These are phyloP conservation scores for Xiphophorus hellerii DNA, from an alignment of 2,113 vertebrate species.

Conservation along the genomic window DNA sequence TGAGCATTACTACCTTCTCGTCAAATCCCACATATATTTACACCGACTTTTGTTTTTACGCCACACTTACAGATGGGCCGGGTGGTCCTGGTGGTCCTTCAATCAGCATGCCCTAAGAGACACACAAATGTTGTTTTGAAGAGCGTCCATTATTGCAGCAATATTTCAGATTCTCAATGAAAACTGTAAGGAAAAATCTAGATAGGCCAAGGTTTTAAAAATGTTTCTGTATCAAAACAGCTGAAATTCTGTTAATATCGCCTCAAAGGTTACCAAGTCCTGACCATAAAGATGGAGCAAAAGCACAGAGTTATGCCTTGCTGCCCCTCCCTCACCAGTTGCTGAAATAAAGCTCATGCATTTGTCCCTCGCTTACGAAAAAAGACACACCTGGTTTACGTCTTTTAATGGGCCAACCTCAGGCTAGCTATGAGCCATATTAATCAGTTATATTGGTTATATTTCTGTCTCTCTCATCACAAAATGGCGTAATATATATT, in stretches of 20 bases:
- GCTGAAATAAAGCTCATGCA: not conserved
- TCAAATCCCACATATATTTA: not conserved
- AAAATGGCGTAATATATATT: not conserved
- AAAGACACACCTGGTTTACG: not conserved
- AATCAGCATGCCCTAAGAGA: constrained; percentile 93
- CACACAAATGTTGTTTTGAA: not conserved
- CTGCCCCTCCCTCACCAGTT: not conserved
- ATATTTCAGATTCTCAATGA: not conserved
- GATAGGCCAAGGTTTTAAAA: not conserved
- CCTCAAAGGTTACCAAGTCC: not conserved
- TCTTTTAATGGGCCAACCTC: not conserved
- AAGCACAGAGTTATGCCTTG: not conserved
- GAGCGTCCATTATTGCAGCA: not conserved
- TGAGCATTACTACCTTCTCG: constrained; percentile 1
- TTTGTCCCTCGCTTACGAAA: too few species aligned
- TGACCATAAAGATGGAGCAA: not conserved
- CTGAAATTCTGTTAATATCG: not conserved
- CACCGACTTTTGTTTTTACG: not conserved
- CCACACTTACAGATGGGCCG: constrained; percentile 88
- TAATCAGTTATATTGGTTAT: not conserved
- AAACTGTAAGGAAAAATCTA: not conserved
- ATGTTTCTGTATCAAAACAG: not conserved
- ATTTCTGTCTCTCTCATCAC: not conserved
- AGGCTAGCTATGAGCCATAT: not conserved
- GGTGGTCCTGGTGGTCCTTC: constrained; percentile 91